Evolutionary conservation across 2,113 vertebrate species (phyloP).

Genomic region (Ibidorhyncha struthersii): DNA sequence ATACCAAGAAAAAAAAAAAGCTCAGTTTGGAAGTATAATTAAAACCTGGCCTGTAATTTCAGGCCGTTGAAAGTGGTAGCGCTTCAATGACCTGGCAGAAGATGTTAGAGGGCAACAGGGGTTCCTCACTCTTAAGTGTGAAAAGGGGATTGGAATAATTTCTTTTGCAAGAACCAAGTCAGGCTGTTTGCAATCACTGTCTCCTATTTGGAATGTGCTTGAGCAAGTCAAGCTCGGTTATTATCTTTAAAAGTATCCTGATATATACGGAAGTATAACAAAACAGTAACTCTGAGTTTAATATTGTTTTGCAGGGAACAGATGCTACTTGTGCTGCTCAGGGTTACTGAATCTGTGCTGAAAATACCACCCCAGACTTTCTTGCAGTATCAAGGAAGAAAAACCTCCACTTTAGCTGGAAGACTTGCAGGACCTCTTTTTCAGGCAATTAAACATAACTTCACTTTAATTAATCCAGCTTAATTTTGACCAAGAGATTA

Average conservation of each 20-base stretch:
- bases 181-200: background rate
- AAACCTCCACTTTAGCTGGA: slow-evolving; percentile 91
- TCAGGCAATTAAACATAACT: slow-evolving; percentile 83
- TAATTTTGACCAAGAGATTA: background rate
- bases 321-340: slow-evolving; percentile 92
- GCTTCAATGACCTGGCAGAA: background rate
- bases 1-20: background rate
- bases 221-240: background rate
- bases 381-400: slow-evolving; percentile 88
- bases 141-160: background rate
- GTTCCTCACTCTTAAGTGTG: background rate
- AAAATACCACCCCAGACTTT: slow-evolving; percentile 94
- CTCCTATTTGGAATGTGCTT: background rate
- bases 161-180: background rate
- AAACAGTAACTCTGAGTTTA: background rate
- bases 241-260: background rate
- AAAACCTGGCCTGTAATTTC: background rate
- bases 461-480: background rate
- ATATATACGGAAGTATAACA: background rate
- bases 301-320: slow-evolving; percentile 88
- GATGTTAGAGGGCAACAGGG: background rate
- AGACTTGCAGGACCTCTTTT: slow-evolving; percentile 95
- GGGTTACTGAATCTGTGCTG: slow-evolving; percentile 97
- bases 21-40: background rate
- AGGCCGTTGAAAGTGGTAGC: background rate